Base-by-base conservation (phyloP, 1,140 invertebrate genomes). In the Lepidurus arcticus region DNA sequence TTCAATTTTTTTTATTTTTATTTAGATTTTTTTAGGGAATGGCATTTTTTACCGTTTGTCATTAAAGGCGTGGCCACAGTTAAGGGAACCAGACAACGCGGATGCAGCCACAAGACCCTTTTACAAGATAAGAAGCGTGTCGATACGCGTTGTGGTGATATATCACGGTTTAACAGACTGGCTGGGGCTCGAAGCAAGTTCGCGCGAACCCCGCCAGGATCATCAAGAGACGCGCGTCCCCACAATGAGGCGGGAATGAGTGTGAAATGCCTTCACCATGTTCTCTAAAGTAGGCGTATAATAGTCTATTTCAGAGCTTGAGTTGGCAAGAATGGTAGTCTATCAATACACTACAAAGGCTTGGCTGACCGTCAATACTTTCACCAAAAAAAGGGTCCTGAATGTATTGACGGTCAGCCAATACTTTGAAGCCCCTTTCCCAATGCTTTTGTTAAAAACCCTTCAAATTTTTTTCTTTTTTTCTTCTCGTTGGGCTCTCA, bases 81-180 rank as follows among this genome's bases (percentile, higher is more conserved):
- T 65, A 65, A 65, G 53, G 53, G 53, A 13, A 21, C 53, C 53
- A 65, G 53, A 65, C 53, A 65, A 65, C 53, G 53, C 53, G 53
- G 53, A 65, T 65, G 53, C 53, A 65, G 53, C 53, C 53, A 65
- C 53, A 65, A 65, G 53, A 65, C 53, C 53, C 53, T 65, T 65
- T 65, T 65, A 65, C 53, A 65, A 65, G 53, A 65, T 65, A 65
- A 65, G 53, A 65, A 65, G 53, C 53, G 53, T 65, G 53, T 65
- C 53, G 53, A 65, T 65, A 65, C 53, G 53, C 21, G 53, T 65
- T 65, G 53, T 65, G 53, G 53, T 65, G 53, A 65, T 65, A 65
- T 65, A 65, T 65, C 53, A 65, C 53, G 53, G 16, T 65, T 65
- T 65, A 65, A 65, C 16, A 65, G 53, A 65, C 53, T 21, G 21